Conservation (phyloP, 2,888 invertebrate genomes). For the Nebria brevicollis region DNA sequence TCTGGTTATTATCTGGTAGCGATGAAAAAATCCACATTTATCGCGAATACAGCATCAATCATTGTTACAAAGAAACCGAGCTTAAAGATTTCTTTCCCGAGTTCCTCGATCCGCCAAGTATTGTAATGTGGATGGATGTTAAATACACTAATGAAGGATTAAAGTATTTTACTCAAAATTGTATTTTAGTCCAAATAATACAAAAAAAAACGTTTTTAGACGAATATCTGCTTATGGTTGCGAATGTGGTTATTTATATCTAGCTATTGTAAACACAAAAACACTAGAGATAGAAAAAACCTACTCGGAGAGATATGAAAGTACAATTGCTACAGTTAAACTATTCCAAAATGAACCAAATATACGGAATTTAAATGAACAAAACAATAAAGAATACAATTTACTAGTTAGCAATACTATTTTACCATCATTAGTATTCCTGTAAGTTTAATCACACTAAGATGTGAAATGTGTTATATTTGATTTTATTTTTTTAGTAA, state of each 20-base stretch:
- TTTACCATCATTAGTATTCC: conserved; percentile 69
- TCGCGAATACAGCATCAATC: conserved; percentile 68
- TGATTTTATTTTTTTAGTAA: conserved; percentile 59
- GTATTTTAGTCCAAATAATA: background rate
- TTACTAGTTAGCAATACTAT: conserved; percentile 68
- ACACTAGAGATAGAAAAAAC: conserved; percentile 63
- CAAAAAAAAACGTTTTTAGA: conserved; percentile 54
- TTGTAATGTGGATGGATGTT: conserved; percentile 68
- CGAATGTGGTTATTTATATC: conserved; percentile 69
- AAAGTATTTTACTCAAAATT: conserved; percentile 57
- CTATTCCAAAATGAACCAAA: conserved; percentile 60
- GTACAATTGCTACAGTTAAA: conserved; percentile 67
- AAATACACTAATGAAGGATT: conserved; percentile 63
- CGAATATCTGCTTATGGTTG: conserved; percentile 70
- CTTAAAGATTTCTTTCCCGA: conserved; percentile 71
- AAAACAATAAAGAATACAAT: conserved; percentile 61
- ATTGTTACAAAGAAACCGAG: conserved; percentile 68
- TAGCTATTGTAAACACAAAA: conserved; percentile 65
- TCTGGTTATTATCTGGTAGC: conserved; percentile 74
- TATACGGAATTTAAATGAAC: background rate
- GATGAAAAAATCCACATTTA: conserved; percentile 74
- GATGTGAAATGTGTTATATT: conserved; percentile 17
- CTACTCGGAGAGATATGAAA: conserved; percentile 67
- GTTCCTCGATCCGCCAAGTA: conserved; percentile 65
- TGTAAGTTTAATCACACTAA: conserved; percentile 60